A percentile compares a stretch with the other conserved stretches of the same genome.
These are phyloP conservation scores for Amphimallon solstitiale DNA, from an alignment of 2,888 invertebrate species.

Conservation along the genomic window DNA sequence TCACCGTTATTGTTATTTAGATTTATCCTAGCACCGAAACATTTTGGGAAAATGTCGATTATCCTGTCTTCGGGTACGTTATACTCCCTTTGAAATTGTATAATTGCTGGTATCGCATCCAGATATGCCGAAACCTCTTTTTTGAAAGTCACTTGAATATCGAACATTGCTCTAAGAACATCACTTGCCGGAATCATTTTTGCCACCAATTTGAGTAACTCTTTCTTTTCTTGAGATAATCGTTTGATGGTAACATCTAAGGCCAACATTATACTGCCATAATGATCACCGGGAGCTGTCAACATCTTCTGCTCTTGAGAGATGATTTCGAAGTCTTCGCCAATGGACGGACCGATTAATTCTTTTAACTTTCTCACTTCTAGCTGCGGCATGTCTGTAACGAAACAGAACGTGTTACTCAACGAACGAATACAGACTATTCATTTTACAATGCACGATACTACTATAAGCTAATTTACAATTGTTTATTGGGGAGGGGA, in stretches of 20 bases:
- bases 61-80: conserved; percentile 61
- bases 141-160: conserved; percentile 67
- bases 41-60: conserved; percentile 65
- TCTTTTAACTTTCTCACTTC: conserved; percentile 55
- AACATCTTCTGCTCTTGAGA: conserved; percentile 61
- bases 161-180: conserved; percentile 65
- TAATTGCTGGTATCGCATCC: conserved; percentile 64
- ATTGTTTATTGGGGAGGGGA: conserved; percentile 11
- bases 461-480: conserved; percentile 23
- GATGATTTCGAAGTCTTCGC: conserved; percentile 56
- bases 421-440: conserved; percentile 13
- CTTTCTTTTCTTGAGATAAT: conserved; percentile 47
- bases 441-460: conserved; percentile 17
- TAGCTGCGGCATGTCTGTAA: conserved; percentile 44
- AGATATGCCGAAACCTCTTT: conserved; percentile 69
- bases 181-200: conserved; percentile 69
- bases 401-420: conserved; percentile 28
- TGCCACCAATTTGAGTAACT: conserved; percentile 65
- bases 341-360: conserved; percentile 51
- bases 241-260: conserved; percentile 57
- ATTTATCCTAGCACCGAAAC: conserved; percentile 67
- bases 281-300: conserved; percentile 72
- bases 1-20: conserved; percentile 56
- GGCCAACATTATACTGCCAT: conserved; percentile 69
- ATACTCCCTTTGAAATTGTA: conserved; percentile 64